phyloP scores from a whole-genome alignment of 1,140 invertebrate species.

The Drosophila cardini region DNA sequence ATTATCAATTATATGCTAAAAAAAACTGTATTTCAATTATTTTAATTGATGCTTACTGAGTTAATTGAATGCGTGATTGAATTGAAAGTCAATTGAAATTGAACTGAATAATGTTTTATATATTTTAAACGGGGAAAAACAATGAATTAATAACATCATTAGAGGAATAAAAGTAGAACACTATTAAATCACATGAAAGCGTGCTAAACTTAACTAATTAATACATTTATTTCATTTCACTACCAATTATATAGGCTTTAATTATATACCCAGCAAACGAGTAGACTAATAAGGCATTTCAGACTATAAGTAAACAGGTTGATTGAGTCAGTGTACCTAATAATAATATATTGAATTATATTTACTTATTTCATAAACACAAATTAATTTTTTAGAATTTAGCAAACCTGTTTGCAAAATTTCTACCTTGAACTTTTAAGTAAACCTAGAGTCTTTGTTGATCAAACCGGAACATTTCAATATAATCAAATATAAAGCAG shows the following conservation, averaged over 20 bases:
- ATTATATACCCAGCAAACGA: too few species aligned
- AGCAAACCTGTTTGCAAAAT: not conserved
- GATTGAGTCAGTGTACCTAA: too few species aligned
- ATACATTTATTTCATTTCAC: not conserved
- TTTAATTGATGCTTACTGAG: conserved; percentile 3
- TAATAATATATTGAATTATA: too few species aligned
- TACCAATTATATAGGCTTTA: not conserved
- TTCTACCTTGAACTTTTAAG: too few species aligned
- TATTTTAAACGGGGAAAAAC: conserved; percentile 37
- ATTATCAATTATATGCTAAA: conserved; percentile 6
- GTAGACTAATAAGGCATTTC: too few species aligned
- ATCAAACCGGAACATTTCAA: too few species aligned
- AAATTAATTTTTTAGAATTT: not conserved
- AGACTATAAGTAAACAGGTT: too few species aligned
- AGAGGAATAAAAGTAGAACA: not conserved
- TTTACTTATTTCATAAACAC: too few species aligned
- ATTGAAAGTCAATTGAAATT: conserved; percentile 33
- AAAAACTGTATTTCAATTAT: not conserved
- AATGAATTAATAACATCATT: conserved; percentile 20
- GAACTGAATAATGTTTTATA: conserved; percentile 35
- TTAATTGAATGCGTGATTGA: conserved; percentile 9
- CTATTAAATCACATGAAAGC: not conserved
- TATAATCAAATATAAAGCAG: too few species aligned
- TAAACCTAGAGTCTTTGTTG: too few species aligned
- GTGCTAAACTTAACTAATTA: not conserved